Evolutionary conservation across 2,113 vertebrate genomes (phyloP), one percentile per base, ranked within the genome.

Genomic region (Acanthochromis polyacanthus): DNA sequence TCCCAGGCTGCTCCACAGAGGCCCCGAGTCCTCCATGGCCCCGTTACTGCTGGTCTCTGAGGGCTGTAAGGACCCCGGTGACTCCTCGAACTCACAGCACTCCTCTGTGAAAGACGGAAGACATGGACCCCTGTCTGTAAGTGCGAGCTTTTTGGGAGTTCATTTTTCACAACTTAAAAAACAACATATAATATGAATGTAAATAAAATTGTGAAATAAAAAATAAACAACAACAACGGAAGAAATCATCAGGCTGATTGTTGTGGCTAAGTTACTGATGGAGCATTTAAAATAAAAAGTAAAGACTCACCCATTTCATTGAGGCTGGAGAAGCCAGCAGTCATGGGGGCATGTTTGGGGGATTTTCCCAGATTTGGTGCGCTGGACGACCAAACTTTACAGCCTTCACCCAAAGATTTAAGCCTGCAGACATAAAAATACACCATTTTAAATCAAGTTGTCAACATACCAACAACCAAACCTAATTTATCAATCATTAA

Each of bases 341-440:
- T 95, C 68, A 97, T 95, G 5, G 96, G 96, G 0, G 91, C 92
- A 58, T 97, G 96, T 85, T 96, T 97, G 56, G 97, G 96, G 14
- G 96, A 97, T 70, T 98, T 98, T 52, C 97, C 97, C 74, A 97
- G 87, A 87, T 97, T 97, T 28, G 97, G 97, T 10, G 96, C 96
- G 0, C 97, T 98, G 52, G 95, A 97, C 0, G 97, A 98, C 96
- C 96, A 97, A 80, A 97, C 96, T 86, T 96, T 97, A 83, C 91
- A 89, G 15, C 96, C 96, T 48, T 97, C 96, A 0, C 96, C 95
- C 3, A 98, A 93, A 1, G 96, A 93, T 82, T 96, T 97, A 86
- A 97, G 88, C 91, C 96, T 97, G 87, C 4, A 86, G 60, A 15
- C 40, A 75, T 20, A 74, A 14, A 71, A 28, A 61, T 3, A 10